A percentile compares a stretch with the other conserved stretches of the same genome.
These are phyloP conservation scores for Ailurus styani DNA, from an alignment of 2,113 vertebrate species.

Conservation along the genomic window DNA sequence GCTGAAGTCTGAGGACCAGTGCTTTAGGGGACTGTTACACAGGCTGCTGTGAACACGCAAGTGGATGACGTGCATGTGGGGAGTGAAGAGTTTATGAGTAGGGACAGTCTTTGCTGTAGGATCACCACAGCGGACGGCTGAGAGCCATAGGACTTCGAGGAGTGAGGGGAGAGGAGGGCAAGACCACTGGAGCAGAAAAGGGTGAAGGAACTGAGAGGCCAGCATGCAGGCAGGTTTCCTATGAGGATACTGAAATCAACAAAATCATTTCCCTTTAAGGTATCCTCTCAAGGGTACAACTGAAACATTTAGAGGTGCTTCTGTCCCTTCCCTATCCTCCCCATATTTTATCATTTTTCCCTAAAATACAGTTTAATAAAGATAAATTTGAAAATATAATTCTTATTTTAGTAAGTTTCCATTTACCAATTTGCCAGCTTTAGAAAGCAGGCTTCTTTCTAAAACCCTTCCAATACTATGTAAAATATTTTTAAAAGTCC, in stretches of 20 bases:
- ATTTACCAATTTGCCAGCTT: background rate
- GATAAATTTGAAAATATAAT: background rate
- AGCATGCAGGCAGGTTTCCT: accelerated
- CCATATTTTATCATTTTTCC: background rate
- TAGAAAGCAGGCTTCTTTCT: background rate
- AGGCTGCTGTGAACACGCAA: background rate
- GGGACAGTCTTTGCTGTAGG: background rate
- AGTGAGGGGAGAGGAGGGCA: background rate
- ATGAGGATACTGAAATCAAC: background rate
- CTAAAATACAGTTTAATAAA: background rate
- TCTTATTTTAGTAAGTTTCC: background rate
- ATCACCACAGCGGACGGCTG: background rate
- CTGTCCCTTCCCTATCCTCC: background rate
- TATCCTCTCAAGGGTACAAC: background rate
- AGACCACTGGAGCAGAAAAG: background rate
- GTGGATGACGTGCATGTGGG: background rate
- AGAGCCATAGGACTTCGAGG: background rate
- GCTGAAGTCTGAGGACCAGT: background rate
- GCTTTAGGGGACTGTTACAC: background rate
- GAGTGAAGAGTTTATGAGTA: background rate
- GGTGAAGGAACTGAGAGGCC: background rate
- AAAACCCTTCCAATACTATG: background rate
- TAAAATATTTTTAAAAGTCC: background rate
- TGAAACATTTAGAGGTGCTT: background rate
- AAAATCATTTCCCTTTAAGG: background rate